phyloP scores from a whole-genome alignment of 2,113 vertebrate genomes.

The Sporophila hypoxantha region DNA sequence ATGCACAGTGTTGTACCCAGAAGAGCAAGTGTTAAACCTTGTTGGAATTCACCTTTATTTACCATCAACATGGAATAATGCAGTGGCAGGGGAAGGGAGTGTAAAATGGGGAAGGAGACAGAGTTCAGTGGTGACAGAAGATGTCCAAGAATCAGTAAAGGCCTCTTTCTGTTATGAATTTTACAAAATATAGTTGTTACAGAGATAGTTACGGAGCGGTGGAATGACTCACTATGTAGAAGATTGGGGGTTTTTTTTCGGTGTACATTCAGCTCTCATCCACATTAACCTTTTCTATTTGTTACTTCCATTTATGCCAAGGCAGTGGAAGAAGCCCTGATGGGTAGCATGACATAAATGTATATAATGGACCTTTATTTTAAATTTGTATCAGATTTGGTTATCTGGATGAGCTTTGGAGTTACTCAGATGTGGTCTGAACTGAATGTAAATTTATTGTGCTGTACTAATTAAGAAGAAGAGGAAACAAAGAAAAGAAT shows the following conservation, averaged over 20 bases:
- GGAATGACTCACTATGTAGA: neutral
- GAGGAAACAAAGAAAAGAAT: slow-evolving; percentile 9
- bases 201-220: neutral
- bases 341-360: neutral
- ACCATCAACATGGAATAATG: neutral
- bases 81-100: neutral
- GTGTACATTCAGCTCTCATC: neutral
- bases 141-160: neutral
- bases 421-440: neutral
- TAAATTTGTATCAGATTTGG: neutral
- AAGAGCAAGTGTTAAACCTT: neutral
- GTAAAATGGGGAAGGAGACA: neutral
- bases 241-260: neutral
- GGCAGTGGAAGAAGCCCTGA: neutral
- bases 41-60: neutral
- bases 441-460: neutral
- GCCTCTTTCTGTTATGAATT: neutral
- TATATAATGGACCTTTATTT: neutral
- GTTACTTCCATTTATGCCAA: neutral
- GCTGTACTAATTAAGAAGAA: neutral
- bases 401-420: neutral
- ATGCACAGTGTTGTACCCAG: neutral
- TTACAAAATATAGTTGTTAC: neutral
- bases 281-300: neutral
- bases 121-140: neutral